Evolutionary conservation across 2,888 invertebrate species (phyloP), one percentile per base, ranked within the genome.

Genomic region (Lasioglossum figueresi): DNA sequence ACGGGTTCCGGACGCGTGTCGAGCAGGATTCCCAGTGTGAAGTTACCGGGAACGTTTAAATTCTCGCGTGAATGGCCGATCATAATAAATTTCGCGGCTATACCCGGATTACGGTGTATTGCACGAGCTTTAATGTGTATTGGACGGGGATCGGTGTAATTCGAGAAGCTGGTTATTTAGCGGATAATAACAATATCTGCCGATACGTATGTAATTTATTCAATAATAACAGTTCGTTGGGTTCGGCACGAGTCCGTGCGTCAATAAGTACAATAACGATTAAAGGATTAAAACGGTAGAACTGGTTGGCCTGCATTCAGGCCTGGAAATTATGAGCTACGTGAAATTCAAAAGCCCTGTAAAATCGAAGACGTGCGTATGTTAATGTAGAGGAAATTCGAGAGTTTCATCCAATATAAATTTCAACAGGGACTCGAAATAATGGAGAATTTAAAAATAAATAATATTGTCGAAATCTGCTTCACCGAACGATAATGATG

Each of bases 211-310:
- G 48, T 10, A 52, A 73, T 73, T 48, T 73, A 73, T 52, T 48
- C 48, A 73, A 73, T 48, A 73, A 73, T 73, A 73, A 73, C 73
- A 19, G 48, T 52, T 73, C 73, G 73, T 23, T 31, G 63, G 48
- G 48, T 52, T 2, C 70, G 12, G 23, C 48, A 23, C 14, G 43
- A 43, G 34, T 48, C 34, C 34, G 48, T 31, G 48, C 31, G 73
- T 48, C 48, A 52, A 73, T 73, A 73, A 73, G 48, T 73, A 73
- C 73, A 73, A 73, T 73, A 34, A 73, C 48, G 73, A 73, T 48
- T 73, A 73, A 10, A n/a, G 73, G 48, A 73, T 73, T 73, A 73
- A 34, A 48, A 34, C 48, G 23, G 73, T 73, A 48, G 73, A 73
- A 34, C 48, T 34, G 48, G 8, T 23, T 12, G 12, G 4, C 10